These are phyloP conservation scores for Babyrousa celebensis DNA, from an alignment of 2,797 vertebrate genomes.

Conservation along the genomic window DNA sequence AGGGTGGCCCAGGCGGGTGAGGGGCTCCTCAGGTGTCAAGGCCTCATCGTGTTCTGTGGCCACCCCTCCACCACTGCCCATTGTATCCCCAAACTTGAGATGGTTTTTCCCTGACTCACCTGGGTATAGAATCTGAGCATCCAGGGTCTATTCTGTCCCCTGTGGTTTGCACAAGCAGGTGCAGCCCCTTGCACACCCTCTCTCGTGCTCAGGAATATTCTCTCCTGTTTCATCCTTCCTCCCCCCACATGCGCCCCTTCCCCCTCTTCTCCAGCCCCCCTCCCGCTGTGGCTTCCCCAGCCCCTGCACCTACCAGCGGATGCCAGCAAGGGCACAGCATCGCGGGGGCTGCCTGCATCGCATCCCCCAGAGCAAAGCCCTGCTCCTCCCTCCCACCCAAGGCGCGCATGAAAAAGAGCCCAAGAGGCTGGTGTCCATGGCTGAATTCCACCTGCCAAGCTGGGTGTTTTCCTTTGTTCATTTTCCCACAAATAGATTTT, in stretches of 20 bases:
- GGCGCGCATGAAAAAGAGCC: neutral
- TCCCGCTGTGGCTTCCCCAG: neutral
- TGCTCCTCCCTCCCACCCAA: too few relatives aligned
- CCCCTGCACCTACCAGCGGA: too few relatives aligned
- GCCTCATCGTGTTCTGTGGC: neutral
- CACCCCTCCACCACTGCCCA: neutral
- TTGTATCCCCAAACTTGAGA: neutral
- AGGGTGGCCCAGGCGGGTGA: neutral
- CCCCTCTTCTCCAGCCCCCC: neutral
- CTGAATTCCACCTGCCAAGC: neutral
- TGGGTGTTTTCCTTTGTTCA: neutral
- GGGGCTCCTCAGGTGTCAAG: neutral
- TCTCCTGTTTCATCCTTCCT: neutral
- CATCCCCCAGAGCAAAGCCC: neutral
- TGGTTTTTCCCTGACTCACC: neutral
- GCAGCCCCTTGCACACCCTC: neutral
- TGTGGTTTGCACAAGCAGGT: neutral
- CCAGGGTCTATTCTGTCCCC: neutral
- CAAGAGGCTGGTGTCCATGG: neutral
- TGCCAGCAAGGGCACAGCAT: neutral
- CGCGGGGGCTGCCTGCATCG: neutral
- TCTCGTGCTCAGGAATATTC: neutral
- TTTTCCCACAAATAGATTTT: neutral
- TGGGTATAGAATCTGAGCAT: neutral
- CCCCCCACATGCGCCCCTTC: rapidly evolving